Percentiles rank a stretch among this genome's conserved stretches.
Conservation (phyloP, 2,113 vertebrate species). For the Caranx melampygus region DNA sequence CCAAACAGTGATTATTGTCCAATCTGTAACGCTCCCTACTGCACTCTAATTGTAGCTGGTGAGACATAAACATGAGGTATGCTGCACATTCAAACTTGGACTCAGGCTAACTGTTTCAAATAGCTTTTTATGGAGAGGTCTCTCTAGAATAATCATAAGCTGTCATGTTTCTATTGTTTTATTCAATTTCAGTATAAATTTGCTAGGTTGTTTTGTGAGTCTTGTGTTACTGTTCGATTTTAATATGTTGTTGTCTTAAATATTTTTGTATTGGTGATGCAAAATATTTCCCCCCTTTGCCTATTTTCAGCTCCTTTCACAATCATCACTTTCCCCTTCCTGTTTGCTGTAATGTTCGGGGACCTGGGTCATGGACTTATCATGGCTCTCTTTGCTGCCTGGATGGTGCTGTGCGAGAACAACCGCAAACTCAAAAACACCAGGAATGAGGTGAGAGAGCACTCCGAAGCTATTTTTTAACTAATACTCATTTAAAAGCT, state of each 20-base stretch:
- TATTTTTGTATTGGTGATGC: not conserved
- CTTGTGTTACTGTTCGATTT: not conserved
- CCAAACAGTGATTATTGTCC: too few relatives aligned
- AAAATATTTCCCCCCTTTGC: not conserved
- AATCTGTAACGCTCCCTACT: too few relatives aligned
- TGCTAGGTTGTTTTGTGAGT: not conserved
- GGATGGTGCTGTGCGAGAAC: slow-evolving; percentile 92
- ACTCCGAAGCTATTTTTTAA: not conserved
- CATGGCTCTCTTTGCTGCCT: slow-evolving; percentile 91
- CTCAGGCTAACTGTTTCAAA: too few relatives aligned
- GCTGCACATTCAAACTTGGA: too few relatives aligned
- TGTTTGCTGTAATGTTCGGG: slow-evolving; percentile 98
- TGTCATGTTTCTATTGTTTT: not conserved
- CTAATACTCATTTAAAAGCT: not conserved
- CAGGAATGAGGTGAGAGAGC: slow-evolving; percentile 88
- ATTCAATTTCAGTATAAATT: not conserved
- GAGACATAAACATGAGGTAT: too few relatives aligned
- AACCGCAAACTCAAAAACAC: slow-evolving; percentile 89
- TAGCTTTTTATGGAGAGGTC: too few relatives aligned
- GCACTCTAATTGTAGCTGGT: too few relatives aligned
- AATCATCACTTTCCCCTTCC: slow-evolving; percentile 96
- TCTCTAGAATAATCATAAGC: too few relatives aligned
- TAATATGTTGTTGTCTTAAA: not conserved
- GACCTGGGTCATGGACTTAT: slow-evolving; percentile 94
- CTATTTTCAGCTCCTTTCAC: slow-evolving; percentile 90